Evolutionary conservation across 2,113 vertebrate species (phyloP), one percentile per base, ranked within the genome.

Genomic region (Lophochroa leadbeateri): DNA sequence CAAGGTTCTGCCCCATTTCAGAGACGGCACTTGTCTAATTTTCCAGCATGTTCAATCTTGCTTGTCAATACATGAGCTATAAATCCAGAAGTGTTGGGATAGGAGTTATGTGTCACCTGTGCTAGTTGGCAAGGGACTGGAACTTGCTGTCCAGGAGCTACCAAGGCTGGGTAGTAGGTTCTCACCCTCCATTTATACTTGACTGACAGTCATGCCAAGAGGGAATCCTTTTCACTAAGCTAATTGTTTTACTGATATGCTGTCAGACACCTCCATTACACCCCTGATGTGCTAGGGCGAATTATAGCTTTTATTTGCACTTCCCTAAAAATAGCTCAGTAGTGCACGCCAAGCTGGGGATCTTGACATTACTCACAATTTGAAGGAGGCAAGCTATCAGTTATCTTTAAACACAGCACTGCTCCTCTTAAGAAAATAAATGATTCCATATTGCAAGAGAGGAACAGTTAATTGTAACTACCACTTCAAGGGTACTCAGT

Each of bases 171-270:
- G 29, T 2, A 76, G 57, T 1, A 41, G 33, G 8, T 83, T 83
- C 60, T 92, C 75, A 46, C 11, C 29, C 46, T 85, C 75, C 70
- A 10, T 49, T 91, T 93, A 49, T 41, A 24, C 17, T 70, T 86
- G 75, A 95, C 67, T 88, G 83, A 85, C 90, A 92, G 90, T 41
- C 53, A 63, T 43, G 43, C 43, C 85, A 78, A 83, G 67, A 80
- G 78, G 79, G 70, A 97, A 93, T 88, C 90, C 82, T 74, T 88
- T 77, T 52, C 90, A 69, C 71, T 80, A 67, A 69, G 50, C 41
- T 79, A 88, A 87, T 92, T 93, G 87, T 87, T 91, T 77, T 50
- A 79, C 75, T 96, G 93, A 96, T 90, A 91, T 33, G 44, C 78
- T 90, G 87, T 84, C 94, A 94, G 88, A 84, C 69, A 92, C 69